Conservation (phyloP, 2,888 invertebrate genomes). For the Drosophila niveifrons region DNA sequence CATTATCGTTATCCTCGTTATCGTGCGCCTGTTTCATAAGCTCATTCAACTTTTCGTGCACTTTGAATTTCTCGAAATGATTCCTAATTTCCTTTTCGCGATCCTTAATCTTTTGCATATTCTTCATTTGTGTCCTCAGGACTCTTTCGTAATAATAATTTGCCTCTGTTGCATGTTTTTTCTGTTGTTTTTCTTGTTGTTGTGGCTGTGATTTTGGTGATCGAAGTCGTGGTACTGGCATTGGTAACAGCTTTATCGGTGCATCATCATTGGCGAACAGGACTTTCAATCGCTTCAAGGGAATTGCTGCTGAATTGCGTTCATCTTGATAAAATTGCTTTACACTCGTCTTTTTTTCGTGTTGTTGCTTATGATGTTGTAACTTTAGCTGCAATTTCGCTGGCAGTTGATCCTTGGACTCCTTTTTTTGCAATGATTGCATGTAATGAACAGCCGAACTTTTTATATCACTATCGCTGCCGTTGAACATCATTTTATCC, state of each 20-base stretch:
- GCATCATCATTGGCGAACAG: not conserved
- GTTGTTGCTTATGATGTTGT: not conserved
- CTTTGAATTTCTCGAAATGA: not conserved
- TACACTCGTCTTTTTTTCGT: not conserved
- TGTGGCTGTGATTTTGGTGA: not conserved
- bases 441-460: too few species aligned
- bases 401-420: not conserved
- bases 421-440: not conserved
- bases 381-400: not conserved
- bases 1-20: too few species aligned
- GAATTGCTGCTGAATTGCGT: not conserved
- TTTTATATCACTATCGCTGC: not conserved
- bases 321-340: not conserved
- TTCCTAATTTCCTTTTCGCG: not conserved
- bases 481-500: not conserved
- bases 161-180: not conserved
- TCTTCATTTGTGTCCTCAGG: not conserved
- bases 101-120: not conserved
- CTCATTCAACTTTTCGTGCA: not conserved
- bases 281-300: not conserved
- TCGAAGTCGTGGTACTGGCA: not conserved
- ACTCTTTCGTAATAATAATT: not conserved
- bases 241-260: not conserved
- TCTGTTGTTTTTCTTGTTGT: not conserved
- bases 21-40: not conserved